These are phyloP conservation scores for Phaethornis superciliosus DNA, from an alignment of 2,113 vertebrate genomes.

Conservation along the genomic window DNA sequence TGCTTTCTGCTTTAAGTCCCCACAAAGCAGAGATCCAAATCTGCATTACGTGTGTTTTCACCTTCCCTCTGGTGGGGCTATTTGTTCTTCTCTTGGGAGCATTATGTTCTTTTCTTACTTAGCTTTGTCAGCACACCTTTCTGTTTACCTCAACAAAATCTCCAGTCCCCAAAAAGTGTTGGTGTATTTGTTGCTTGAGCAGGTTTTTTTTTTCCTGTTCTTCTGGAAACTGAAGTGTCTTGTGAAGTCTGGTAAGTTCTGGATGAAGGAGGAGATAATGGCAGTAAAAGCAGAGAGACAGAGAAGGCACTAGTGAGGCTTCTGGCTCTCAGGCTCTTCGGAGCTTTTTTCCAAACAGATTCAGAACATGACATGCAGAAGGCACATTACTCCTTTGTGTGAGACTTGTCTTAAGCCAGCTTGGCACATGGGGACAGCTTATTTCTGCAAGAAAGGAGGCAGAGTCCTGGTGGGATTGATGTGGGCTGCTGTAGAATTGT, in stretches of 20 bases:
- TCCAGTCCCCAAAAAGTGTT: neutral
- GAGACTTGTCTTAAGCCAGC: neutral
- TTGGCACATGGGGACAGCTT: neutral
- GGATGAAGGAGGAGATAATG: neutral
- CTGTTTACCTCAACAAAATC: neutral
- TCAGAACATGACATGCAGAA: neutral
- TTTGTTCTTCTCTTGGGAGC: neutral
- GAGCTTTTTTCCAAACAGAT: neutral
- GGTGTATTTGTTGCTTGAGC: neutral
- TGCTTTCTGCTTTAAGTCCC: neutral
- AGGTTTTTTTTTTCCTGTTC: neutral
- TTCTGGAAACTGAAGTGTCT: neutral
- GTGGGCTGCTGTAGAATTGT: neutral
- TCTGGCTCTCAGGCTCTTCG: neutral
- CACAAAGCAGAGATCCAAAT: neutral
- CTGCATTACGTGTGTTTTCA: neutral
- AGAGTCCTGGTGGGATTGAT: neutral
- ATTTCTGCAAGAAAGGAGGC: neutral
- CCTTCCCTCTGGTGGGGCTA: neutral
- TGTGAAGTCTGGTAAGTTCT: neutral
- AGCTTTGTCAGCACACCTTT: neutral
- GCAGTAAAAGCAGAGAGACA: neutral
- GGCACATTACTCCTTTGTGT: neutral
- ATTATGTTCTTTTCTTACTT: neutral
- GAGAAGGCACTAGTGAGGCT: neutral